Evolutionary conservation across 2,797 vertebrate genomes (phyloP), one percentile per base, ranked within the genome.

Genomic region (Buphagus erythrorhynchus): DNA sequence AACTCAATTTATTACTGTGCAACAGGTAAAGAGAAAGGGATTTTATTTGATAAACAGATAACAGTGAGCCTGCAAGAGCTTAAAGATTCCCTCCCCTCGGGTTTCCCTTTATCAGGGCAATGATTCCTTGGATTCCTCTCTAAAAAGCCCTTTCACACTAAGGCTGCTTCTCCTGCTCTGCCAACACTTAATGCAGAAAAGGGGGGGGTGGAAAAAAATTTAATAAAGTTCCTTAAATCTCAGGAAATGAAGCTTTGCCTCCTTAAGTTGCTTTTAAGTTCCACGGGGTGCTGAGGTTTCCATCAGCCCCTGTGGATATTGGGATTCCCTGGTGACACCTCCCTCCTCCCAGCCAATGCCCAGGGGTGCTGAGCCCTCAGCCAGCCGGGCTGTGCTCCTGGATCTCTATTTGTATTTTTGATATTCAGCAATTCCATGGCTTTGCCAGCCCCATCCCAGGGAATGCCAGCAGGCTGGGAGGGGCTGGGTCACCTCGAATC

Each of bases 211-310:
- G 11, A 2, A 58, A 69, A 69, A 26, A 61, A 71, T 77, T 80
- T 93, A 78, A 90, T 92, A 82, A 88, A 93, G 88, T 93, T 76
- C 75, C 51, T 71, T n/a, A 86, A 89, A 78, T 78, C 61, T 54
- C 94, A 96, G 97, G 97, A 97, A 96, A 95, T 94, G 84, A 96
- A 93, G 63, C 36, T 91, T 80, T 80, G 48, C 88, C 68, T 91
- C 75, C 43, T 51, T 16, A 5, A 74, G 81, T 38, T 95, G 73
- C 94, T 72, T 72, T 59, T 66, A 29, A 48, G 52, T 72, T 93
- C 26, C 65, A 62, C n/a, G 13, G 46, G 4, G 65, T 5, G 36
- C 83, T 45, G 78, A 68, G 26, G 76, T 73, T 69, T 86, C 71
- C 46, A 20, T 6, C 1, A 6, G 63, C 69, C 75, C 79, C 82